Evolutionary conservation across 1,140 invertebrate species (phyloP).

Genomic region (Heterodera carotae): DNA sequence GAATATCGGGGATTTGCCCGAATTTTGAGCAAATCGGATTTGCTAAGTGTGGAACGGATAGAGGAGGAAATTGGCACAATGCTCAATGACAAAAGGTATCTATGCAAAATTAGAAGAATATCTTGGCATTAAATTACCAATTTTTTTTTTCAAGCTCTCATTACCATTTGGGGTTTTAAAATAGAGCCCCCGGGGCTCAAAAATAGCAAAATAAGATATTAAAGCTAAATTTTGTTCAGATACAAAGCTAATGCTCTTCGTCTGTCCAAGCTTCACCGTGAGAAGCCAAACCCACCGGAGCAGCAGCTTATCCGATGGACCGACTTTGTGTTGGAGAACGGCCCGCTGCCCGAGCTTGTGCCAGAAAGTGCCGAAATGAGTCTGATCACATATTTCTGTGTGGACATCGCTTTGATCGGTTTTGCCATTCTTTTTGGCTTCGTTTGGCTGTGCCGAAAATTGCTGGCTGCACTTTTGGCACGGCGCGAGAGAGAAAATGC

Average conservation of each 20-base stretch:
- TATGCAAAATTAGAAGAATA: not conserved
- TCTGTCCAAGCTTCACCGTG: slow-evolving; percentile 29
- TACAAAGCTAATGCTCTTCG: slow-evolving; percentile 42
- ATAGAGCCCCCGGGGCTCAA: too few relatives aligned
- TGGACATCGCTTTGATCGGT: slow-evolving; percentile 42
- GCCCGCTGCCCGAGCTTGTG: slow-evolving; percentile 35
- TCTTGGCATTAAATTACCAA: too few relatives aligned
- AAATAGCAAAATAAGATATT: too few relatives aligned
- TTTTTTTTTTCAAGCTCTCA: not conserved
- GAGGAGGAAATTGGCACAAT: slow-evolving; percentile 35
- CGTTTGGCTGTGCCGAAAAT: slow-evolving; percentile 17
- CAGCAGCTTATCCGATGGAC: slow-evolving; percentile 49
- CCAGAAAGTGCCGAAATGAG: slow-evolving; percentile 35
- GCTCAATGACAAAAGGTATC: slow-evolving; percentile 25
- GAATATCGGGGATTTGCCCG: slow-evolving; percentile 47
- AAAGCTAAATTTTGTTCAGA: slow-evolving; percentile 28
- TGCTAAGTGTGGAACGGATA: slow-evolving; percentile 26
- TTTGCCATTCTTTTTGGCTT: slow-evolving; percentile 12
- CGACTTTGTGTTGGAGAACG: slow-evolving; percentile 51
- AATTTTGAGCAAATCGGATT: slow-evolving; percentile 29
- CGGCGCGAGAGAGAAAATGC: not conserved
- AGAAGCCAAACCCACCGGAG: slow-evolving; percentile 47
- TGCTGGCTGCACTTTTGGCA: slow-evolving; percentile 3
- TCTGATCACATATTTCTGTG: slow-evolving; percentile 32
- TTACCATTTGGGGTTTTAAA: too few relatives aligned